Evolutionary conservation across 2,113 vertebrate species (phyloP), one percentile per base, ranked within the genome.

Genomic region (Podarcis muralis): DNA sequence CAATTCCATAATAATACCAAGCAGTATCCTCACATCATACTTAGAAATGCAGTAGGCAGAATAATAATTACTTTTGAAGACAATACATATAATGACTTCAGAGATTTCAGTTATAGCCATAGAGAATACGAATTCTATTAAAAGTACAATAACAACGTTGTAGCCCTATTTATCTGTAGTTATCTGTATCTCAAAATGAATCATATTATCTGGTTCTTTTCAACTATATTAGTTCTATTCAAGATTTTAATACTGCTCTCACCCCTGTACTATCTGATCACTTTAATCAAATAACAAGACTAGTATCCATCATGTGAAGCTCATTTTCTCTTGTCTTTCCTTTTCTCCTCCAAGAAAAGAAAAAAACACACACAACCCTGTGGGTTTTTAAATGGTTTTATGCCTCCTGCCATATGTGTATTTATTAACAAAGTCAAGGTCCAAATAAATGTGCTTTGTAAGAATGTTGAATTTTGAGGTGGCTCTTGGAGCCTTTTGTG

Each of bases 41-140:
- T 77, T 88, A 69, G 72, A 78, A 88, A n/a, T 68, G 27, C 78
- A 84, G 27, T 71, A 88, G 40, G 25, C 88, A 66, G 40, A 32
- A 22, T 90, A 87, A 90, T 85, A 77, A 85, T 82, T 94, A 83
- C 79, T 85, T 92, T 92, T 91, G 43, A 83, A 82, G 88, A 92
- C 7, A 88, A 76, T 87, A 32, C 74, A 75, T 89, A 72, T 32
- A 91, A 93, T 89, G 65, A 74, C 88, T 86, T 92, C 89, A 91
- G 85, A 88, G 65, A 81, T 88, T 91, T 59, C 81, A 13, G 87
- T 90, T 83, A 84, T 89, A 66, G 83, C 90, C 88, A 37, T 0
- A 86, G 80, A 78, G 89, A 90, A 76, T 89, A 75, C 62, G 59
- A 68, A 79, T 91, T 93, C 65, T 85, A 74, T 85, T 93, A 92